Base-by-base conservation (phyloP, 2,113 vertebrate genomes). In the Agapornis roseicollis region DNA sequence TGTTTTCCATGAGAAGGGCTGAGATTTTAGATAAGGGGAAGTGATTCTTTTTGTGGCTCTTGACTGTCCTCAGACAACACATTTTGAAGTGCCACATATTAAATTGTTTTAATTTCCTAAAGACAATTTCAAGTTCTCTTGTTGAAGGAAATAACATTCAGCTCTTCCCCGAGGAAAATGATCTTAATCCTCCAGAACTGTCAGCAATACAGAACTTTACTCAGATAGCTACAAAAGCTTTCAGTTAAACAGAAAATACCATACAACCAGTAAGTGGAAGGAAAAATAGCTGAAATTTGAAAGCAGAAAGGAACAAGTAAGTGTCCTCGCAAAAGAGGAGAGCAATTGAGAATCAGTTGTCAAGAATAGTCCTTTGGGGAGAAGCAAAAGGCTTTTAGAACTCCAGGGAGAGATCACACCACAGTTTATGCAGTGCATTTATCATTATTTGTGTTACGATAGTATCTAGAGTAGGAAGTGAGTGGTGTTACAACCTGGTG, bases 21-120 rank as follows among this genome's bases (percentile, higher is more conserved):
- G 52, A 74, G 39, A 82, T 78, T 60, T 90, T 61, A 90, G 71
- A 42, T 6, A 79, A 39, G 60, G 50, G 47, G 28, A 90, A 81
- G 19, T 41, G 11, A 24, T 71, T 90, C 29, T 71, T 89, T 78
- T 60, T 69, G 27, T 73, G 33, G 14, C 17, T 86, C 64, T 83
- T 78, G 39, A 56, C 61, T 65, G 14, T 84, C 7, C 6, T 88
- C 37, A 64, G 18, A 52, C 44, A 80, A 64, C 0, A 2, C 9
- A 33, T 76, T 96, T 85, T 78, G 29, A 44, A 44, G 17, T 61
- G 39, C 39, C 25, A 70, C 20, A 65, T 72, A 84, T 84, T 76
- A 79, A 78, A 61, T 64, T 47, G 35, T 68, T 91, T 94, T 93
- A 84, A 94, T 92, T 97, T 95, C 47, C 61, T 78, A 47, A 49